Evolutionary conservation across 2,888 invertebrate species (phyloP).

Genomic region (Toxonevra muliebris): DNA sequence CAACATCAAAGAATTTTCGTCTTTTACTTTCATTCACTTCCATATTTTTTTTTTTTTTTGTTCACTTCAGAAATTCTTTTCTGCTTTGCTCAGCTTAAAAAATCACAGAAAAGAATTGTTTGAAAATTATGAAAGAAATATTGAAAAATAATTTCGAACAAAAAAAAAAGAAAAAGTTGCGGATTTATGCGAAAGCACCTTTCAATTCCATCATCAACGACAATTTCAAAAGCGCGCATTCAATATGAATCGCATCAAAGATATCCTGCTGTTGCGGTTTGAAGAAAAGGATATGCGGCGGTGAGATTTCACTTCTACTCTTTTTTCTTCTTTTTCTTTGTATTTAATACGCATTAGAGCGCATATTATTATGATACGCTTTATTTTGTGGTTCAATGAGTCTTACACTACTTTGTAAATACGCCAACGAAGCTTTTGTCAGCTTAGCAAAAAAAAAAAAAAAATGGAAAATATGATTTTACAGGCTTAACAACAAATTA

Average conservation of each 20-base stretch:
- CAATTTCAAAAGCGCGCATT: not conserved
- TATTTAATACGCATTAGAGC: constrained; percentile 60
- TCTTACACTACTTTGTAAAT: constrained; percentile 22
- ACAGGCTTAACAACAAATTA: not conserved
- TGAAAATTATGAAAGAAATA: too few relatives aligned
- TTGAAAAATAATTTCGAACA: too few relatives aligned
- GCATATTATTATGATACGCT: constrained; percentile 61
- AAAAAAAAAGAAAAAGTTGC: too few relatives aligned
- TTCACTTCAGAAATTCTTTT: not conserved
- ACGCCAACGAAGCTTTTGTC: constrained; percentile 39
- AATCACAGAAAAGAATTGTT: not conserved
- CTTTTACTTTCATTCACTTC: not conserved
- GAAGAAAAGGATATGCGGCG: not conserved
- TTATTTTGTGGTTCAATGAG: constrained; percentile 62
- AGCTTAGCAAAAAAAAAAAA: not conserved
- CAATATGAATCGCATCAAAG: too few relatives aligned
- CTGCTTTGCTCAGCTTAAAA: not conserved
- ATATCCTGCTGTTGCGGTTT: too few relatives aligned
- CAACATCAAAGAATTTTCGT: too few relatives aligned
- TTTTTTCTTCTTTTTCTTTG: constrained; percentile 24
- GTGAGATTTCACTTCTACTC: not conserved
- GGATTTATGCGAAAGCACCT: not conserved
- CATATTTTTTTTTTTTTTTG: too few relatives aligned
- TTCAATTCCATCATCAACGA: not conserved
- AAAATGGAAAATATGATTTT: constrained; percentile 29